A percentile compares a stretch with the other conserved stretches of the same genome.
phyloP scores from a whole-genome alignment of 1,140 invertebrate species.

The Drosophila fuyamai region DNA sequence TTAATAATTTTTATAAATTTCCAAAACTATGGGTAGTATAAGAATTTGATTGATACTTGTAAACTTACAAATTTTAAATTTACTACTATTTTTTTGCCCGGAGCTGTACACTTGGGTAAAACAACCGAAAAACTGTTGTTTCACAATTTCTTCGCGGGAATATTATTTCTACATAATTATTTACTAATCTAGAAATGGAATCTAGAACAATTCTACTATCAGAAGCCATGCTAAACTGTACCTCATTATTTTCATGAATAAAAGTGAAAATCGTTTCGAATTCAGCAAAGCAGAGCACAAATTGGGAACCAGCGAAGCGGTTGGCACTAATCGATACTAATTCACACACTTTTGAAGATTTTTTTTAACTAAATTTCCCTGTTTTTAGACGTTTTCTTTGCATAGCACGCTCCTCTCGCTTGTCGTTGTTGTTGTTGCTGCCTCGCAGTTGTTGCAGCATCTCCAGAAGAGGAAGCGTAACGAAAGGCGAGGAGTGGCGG shows the following conservation, averaged over 20 bases:
- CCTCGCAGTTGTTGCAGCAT: conserved; percentile 19
- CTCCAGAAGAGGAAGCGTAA: conserved; percentile 21
- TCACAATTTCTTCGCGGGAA: background rate
- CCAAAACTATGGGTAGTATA: no score
- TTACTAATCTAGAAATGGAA: background rate
- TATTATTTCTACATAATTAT: background rate
- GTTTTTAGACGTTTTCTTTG: background rate
- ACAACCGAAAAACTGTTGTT: background rate
- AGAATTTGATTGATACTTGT: no score
- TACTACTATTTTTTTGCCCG: background rate
- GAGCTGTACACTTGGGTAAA: background rate
- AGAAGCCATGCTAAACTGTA: conserved; percentile 17
- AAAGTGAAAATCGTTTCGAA: conserved; percentile 1
- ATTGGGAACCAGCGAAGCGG: conserved; percentile 2
- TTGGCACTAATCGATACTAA: conserved; percentile 8
- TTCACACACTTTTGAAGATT: background rate
- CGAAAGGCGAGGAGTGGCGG: conserved; percentile 5
- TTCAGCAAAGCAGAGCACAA: conserved; percentile 1
- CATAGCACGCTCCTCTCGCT: background rate
- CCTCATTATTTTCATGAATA: background rate
- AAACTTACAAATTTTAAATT: background rate
- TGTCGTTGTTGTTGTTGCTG: conserved; percentile 18
- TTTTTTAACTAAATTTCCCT: conserved; percentile 14
- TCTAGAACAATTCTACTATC: background rate
- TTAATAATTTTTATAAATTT: no score